Evolutionary conservation across 2,113 vertebrate genomes (phyloP).

Genomic region (Microcebus lehilahytsara): DNA sequence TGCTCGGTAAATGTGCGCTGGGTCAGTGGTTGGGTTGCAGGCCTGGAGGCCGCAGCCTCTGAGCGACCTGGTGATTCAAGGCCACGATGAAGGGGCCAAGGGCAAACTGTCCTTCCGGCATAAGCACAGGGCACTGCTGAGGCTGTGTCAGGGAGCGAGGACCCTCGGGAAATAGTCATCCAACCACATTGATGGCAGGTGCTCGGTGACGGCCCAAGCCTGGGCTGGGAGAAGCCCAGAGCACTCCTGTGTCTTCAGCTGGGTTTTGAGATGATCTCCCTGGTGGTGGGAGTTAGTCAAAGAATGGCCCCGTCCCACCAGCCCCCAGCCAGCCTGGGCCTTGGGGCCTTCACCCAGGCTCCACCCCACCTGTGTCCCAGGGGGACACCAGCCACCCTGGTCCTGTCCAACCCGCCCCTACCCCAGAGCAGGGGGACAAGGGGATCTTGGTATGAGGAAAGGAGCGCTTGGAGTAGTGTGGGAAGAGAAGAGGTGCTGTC

Average conservation of each 20-base stretch:
- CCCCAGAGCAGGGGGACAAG: neutral
- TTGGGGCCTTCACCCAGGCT: neutral
- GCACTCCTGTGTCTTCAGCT: neutral
- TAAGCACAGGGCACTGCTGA: neutral
- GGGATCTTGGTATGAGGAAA: neutral
- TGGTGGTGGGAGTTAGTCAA: neutral
- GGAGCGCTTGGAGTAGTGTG: neutral
- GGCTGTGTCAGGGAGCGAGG: neutral
- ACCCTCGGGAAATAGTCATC: neutral
- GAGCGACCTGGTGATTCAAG: neutral
- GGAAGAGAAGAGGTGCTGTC: neutral
- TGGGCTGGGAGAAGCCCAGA: neutral
- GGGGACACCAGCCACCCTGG: neutral
- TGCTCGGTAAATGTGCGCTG: neutral
- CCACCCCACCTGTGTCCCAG: neutral
- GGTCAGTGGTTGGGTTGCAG: neutral
- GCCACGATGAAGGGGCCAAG: neutral
- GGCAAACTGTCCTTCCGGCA: neutral
- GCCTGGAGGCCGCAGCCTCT: neutral
- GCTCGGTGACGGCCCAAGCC: neutral
- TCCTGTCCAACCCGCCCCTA: neutral
- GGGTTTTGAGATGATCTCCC: neutral
- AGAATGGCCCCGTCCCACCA: neutral
- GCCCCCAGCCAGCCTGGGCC: neutral
- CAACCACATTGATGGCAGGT: accelerated